These are phyloP conservation scores for Chelonia mydas DNA, from an alignment of 2,797 vertebrate species.

Conservation along the genomic window DNA sequence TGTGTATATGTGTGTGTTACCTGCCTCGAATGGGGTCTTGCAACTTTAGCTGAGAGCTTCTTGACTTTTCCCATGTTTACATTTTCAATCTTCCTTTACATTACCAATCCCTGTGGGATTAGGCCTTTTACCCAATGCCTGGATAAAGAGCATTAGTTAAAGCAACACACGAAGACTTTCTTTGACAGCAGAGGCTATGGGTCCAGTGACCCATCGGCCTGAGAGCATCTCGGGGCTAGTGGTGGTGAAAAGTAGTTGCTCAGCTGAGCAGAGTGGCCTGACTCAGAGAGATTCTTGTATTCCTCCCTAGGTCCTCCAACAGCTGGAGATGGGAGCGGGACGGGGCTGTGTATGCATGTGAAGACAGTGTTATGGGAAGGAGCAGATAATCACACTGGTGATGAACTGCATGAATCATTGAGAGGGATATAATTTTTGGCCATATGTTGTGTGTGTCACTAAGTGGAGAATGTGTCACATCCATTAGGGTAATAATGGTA, in stretches of 20 bases:
- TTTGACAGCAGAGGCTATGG: background rate
- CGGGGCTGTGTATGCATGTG: background rate
- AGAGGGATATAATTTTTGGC: slow-evolving; percentile 21
- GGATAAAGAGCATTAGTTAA: no score
- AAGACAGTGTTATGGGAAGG: background rate
- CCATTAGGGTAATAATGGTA: slow-evolving; percentile 51
- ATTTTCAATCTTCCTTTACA: background rate
- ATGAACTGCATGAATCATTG: slow-evolving; percentile 63
- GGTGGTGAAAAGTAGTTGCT: accelerated
- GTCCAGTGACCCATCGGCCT: background rate
- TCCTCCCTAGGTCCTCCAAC: background rate
- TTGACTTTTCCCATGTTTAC: background rate
- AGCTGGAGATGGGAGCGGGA: background rate
- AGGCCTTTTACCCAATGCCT: background rate
- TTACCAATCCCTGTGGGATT: background rate
- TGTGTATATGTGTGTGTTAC: no score
- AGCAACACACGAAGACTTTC: no score
- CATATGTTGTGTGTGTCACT: slow-evolving; percentile 59
- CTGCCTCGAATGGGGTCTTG: background rate
- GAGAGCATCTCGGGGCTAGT: background rate
- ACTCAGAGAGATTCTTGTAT: background rate
- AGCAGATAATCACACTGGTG: background rate
- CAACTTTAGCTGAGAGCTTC: background rate
- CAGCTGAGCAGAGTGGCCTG: background rate
- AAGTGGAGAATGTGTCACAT: slow-evolving; percentile 23